Base-by-base conservation (phyloP, 2,888 invertebrate species). In the Nemoura dubitans region DNA sequence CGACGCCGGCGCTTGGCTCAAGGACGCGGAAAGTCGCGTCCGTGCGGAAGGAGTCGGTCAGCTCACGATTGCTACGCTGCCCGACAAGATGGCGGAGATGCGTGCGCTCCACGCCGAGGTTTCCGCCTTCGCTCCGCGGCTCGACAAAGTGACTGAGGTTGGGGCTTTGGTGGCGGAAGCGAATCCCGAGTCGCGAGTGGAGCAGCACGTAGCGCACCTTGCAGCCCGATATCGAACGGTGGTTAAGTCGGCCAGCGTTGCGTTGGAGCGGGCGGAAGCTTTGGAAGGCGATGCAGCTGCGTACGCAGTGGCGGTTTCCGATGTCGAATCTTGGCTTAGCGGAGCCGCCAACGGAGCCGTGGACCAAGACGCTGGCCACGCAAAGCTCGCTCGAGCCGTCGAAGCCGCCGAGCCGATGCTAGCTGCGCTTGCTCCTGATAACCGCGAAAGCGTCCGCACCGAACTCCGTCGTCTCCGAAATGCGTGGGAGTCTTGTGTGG, bases 321-420 rank as follows among this genome's bases (percentile, higher is more conserved):
- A 95, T 88, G 96, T 97, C 87, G 95, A 95, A 89, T 93, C 94
- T 80, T 98, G 98, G 98, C 92, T 98, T 30, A 92, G 94, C 78
- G 94, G 95, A 89, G 95, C 96, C 0, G 95, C 96, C 89, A 36
- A 36, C 5, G 36, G 36, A 36, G 36, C 36, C 95, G 88, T 94
- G 94, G 59, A 59, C 59, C 59, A 21, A 10, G 59, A 59, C 10
- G 59, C 59, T 1, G 59, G 59, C 21, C 59, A 59, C 16, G 59
- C 16, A 10, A 21, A 10, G 21, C 59, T 59, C 2, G 59, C 59
- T 3, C 10, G 59, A 89, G 96, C 96, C 0, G 95, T 97, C 0
- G 97, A 97, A 91, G 94, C 96, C 86, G 98, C 98, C 0, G 98
- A 99, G 92, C 94, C 95, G 5, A 92, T 99, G 14, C 98, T 98